phyloP scores from a whole-genome alignment of 1,140 invertebrate species.

The Drosophila pachea region DNA sequence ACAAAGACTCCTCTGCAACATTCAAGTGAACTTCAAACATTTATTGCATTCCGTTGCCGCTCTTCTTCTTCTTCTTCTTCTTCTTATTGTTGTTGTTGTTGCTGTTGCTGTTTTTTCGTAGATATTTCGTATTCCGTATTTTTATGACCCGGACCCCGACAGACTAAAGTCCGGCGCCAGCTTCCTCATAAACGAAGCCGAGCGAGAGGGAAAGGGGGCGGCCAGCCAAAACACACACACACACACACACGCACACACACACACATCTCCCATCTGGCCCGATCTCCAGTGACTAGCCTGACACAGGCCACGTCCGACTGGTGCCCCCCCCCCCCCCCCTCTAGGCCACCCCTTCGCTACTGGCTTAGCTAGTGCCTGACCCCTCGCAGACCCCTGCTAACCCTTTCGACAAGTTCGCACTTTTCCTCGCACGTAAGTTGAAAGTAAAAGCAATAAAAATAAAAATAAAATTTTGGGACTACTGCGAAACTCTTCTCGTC shows the following conservation, averaged over 20 bases:
- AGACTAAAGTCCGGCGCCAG: conserved; percentile 71
- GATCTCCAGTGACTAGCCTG: conserved; percentile 14
- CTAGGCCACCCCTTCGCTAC: too few relatives aligned
- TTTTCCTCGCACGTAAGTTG: conserved; percentile 49
- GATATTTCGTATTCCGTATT: conserved; percentile 34
- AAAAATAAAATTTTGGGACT: conserved; percentile 41
- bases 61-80: too few relatives aligned
- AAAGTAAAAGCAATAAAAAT: conserved; percentile 54
- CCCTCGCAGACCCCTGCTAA: conserved; percentile 24
- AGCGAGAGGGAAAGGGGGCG: background rate
- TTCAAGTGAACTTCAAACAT: conserved; percentile 58
- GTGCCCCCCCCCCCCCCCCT: background rate
- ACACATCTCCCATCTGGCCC: conserved; percentile 1
- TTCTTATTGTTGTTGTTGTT: conserved; percentile 46
- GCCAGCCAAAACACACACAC: background rate
- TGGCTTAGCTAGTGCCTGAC: conserved; percentile 7
- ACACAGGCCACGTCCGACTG: conserved; percentile 14
- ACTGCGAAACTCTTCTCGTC: conserved; percentile 22
- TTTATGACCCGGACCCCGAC: conserved; percentile 59
- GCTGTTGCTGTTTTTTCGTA: too few relatives aligned
- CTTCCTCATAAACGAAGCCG: conserved; percentile 58
- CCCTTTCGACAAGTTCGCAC: conserved; percentile 49
- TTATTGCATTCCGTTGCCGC: conserved; percentile 60
- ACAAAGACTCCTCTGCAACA: conserved; percentile 29
- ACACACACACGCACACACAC: conserved; percentile 10